These are phyloP conservation scores for Hydropsyche betteni DNA, from an alignment of 2,888 invertebrate genomes.

Conservation along the genomic window DNA sequence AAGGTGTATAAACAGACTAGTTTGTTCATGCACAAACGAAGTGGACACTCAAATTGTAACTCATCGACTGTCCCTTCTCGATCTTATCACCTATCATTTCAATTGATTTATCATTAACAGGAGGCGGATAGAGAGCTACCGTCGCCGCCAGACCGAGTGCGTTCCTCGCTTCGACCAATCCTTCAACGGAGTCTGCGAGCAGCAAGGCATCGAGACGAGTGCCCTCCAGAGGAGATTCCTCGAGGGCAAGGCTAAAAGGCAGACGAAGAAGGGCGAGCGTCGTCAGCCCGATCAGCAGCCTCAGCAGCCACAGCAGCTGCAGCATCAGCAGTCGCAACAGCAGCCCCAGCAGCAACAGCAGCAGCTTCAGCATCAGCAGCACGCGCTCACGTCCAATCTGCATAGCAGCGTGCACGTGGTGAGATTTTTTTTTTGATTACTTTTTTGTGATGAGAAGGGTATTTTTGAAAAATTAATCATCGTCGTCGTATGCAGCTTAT, in stretches of 20 bases:
- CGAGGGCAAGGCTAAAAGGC: conserved; percentile 89
- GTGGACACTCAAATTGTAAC: too few relatives aligned
- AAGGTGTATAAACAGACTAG: too few relatives aligned
- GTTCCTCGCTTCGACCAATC: conserved; percentile 89
- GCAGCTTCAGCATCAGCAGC: conserved; percentile 59
- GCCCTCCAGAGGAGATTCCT: conserved; percentile 88
- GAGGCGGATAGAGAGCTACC: conserved; percentile 87
- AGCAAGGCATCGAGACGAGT: conserved; percentile 88
- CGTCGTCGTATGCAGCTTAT: too few relatives aligned
- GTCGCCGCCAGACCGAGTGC: conserved; percentile 85
- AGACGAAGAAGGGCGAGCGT: conserved; percentile 82
- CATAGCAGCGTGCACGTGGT: conserved; percentile 83
- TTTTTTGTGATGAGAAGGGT: too few relatives aligned
- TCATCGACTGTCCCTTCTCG: not conserved
- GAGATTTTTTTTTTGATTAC: conserved; percentile 53
- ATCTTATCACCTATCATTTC: not conserved
- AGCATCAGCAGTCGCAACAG: conserved; percentile 58
- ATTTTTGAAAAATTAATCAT: too few relatives aligned
- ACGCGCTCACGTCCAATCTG: conserved; percentile 65
- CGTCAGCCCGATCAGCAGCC: conserved; percentile 64
- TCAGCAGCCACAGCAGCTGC: conserved; percentile 55
- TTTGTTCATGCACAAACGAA: too few relatives aligned
- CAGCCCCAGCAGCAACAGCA: conserved; percentile 53
- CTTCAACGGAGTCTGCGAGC: conserved; percentile 87
- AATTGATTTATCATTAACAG: conserved; percentile 58